These are phyloP conservation scores for Patella vulgata DNA, from an alignment of 1,140 invertebrate genomes.

Conservation along the genomic window DNA sequence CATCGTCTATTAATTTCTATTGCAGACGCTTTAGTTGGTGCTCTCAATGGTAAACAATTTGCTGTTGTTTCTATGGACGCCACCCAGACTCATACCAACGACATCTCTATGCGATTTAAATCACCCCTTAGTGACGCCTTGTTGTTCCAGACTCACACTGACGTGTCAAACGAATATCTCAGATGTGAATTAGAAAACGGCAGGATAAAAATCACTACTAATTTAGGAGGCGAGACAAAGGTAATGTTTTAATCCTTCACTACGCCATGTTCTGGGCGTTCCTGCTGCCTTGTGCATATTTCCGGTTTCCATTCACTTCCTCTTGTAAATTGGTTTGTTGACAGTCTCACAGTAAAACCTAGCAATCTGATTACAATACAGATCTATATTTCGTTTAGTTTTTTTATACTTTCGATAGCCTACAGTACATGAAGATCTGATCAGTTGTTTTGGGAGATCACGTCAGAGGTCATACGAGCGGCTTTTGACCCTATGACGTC, in stretches of 20 bases:
- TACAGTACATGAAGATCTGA: too few relatives aligned
- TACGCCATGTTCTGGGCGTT: neutral
- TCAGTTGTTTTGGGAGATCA: too few relatives aligned
- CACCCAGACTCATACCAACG: slow-evolving; percentile 44
- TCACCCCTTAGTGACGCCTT: slow-evolving; percentile 44
- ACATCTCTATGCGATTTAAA: slow-evolving; percentile 58
- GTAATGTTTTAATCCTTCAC: slow-evolving; percentile 22
- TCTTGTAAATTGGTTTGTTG: too few relatives aligned
- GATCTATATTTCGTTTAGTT: too few relatives aligned
- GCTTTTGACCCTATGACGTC: too few relatives aligned
- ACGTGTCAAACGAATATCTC: slow-evolving; percentile 35
- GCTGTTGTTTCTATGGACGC: slow-evolving; percentile 23
- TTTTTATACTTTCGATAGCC: too few relatives aligned
- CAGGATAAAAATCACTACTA: slow-evolving; percentile 45
- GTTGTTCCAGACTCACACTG: slow-evolving; percentile 49
- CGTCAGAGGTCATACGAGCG: too few relatives aligned
- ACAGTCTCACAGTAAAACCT: too few relatives aligned
- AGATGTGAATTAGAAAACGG: slow-evolving; percentile 47
- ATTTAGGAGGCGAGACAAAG: slow-evolving; percentile 46
- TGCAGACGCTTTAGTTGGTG: slow-evolving; percentile 49
- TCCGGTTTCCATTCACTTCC: neutral
- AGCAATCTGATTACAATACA: too few relatives aligned
- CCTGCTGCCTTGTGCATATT: neutral
- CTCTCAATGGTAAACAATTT: slow-evolving; percentile 42
- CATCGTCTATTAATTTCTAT: slow-evolving; percentile 9